A percentile compares a stretch with the other conserved stretches of the same genome.
phyloP scores from a whole-genome alignment of 2,113 vertebrate genomes.

The Apteryx mantelli region DNA sequence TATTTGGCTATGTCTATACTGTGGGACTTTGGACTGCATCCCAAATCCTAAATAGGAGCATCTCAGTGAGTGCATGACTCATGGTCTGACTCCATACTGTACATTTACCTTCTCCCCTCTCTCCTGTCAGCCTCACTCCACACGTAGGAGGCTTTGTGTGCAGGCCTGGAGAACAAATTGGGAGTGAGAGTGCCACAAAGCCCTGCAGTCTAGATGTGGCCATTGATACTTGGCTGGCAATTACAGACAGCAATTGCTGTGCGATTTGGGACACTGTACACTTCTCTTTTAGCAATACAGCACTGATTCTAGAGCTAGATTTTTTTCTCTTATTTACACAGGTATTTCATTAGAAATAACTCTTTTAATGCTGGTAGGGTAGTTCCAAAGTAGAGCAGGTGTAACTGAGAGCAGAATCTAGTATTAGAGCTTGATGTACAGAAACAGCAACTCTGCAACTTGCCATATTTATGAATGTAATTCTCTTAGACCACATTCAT shows the following conservation, averaged over 20 bases:
- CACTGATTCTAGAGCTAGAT: background rate
- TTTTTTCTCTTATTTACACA: background rate
- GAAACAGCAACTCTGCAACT: constrained; percentile 45
- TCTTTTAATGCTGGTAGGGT: background rate
- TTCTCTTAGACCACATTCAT: background rate
- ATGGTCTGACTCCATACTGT: background rate
- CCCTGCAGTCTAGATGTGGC: rapidly evolving
- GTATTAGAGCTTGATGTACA: constrained; percentile 6
- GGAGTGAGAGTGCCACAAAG: background rate
- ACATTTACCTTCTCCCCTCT: rapidly evolving
- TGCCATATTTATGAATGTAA: constrained; percentile 33
- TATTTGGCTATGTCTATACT: background rate
- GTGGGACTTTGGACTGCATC: background rate
- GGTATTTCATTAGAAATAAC: background rate
- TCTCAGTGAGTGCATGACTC: background rate
- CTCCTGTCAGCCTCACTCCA: background rate
- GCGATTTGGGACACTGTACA: background rate
- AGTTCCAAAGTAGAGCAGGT: background rate
- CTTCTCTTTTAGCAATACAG: background rate
- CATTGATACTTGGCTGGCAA: background rate
- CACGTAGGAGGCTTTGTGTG: background rate
- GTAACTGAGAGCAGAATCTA: background rate
- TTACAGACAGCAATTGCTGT: background rate
- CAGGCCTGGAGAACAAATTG: background rate
- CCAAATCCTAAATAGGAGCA: background rate